A percentile compares a stretch with the other conserved stretches of the same genome.
Evolutionary conservation across 2,888 invertebrate species (phyloP).

Genomic region (Pterobdella sp.): DNA sequence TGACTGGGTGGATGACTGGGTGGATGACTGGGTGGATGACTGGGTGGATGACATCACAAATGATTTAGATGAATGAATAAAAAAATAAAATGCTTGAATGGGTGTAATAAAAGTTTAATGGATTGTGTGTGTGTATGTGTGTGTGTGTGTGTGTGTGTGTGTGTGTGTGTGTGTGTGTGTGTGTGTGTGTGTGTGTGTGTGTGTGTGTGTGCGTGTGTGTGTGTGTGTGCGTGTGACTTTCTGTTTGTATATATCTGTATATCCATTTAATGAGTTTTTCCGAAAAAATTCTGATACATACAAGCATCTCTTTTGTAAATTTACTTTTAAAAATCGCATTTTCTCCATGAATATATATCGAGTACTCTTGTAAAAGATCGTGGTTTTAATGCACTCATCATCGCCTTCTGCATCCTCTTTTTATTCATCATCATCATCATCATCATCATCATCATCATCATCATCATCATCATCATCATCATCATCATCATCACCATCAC

Average conservation of each 20-base stretch:
- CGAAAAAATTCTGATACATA: too few relatives aligned
- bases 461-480: slow-evolving; percentile 23
- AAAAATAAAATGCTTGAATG: background rate
- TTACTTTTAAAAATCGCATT: too few relatives aligned
- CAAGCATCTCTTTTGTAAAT: too few relatives aligned
- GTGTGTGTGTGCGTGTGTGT: background rate
- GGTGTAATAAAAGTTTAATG: background rate
- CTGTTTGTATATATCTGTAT: too few relatives aligned
- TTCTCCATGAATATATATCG: too few relatives aligned
- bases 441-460: slow-evolving; percentile 26
- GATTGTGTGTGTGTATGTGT: slow-evolving; percentile 16
- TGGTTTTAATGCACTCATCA: background rate
- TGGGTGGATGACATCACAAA: background rate
- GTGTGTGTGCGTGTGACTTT: slow-evolving; percentile 14
- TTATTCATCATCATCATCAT: slow-evolving; percentile 10
- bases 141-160: slow-evolving; percentile 23
- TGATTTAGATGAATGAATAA: too few relatives aligned
- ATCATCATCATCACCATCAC: slow-evolving; percentile 17
- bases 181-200: slow-evolving; percentile 6
- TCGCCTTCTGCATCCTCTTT: background rate
- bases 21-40: slow-evolving; percentile 17
- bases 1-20: slow-evolving; percentile 11
- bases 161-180: slow-evolving; percentile 21
- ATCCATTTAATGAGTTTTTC: too few relatives aligned
- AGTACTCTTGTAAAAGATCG: too few relatives aligned